Conservation (phyloP, 2,888 invertebrate genomes). For the Clivina fossor region DNA sequence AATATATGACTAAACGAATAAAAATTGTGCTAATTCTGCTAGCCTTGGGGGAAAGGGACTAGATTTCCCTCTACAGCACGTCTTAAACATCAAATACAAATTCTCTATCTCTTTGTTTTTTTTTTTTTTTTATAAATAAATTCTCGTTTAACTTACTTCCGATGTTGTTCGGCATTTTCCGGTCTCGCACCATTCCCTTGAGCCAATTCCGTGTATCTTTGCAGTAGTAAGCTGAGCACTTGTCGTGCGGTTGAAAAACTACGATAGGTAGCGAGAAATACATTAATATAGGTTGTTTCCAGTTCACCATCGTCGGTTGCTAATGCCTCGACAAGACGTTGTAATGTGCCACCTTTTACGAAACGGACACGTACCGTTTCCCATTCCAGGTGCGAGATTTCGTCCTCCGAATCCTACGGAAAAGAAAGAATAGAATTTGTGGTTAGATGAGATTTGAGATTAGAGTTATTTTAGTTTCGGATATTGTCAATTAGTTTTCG, state of each 20-base stretch:
- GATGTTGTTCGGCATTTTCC: conserved; percentile 68
- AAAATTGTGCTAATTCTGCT: no score
- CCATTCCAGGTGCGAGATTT: conserved; percentile 97
- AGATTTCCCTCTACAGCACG: not conserved
- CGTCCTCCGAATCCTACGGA: conserved; percentile 85
- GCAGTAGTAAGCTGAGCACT: conserved; percentile 79
- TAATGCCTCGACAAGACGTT: conserved; percentile 89
- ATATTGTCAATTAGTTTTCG: no score
- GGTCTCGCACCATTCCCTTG: conserved; percentile 57
- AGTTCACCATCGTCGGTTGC: conserved; percentile 94
- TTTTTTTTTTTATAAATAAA: not conserved
- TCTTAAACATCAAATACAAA: not conserved
- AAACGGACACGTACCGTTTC: conserved; percentile 94
- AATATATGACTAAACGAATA: no score
- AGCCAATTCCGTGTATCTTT: conserved; percentile 67
- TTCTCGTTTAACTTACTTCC: conserved; percentile 60
- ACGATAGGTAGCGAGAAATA: conserved; percentile 93
- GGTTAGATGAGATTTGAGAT: no score
- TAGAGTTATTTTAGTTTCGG: no score
- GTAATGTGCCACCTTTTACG: conserved; percentile 94
- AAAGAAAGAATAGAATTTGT: no score
- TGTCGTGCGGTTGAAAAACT: conserved; percentile 86
- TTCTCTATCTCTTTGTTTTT: not conserved
- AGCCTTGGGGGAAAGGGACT: no score
- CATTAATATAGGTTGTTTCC: conserved; percentile 97